phyloP scores from a whole-genome alignment of 2,113 vertebrate species.

The Hemiscyllium ocellatum region DNA sequence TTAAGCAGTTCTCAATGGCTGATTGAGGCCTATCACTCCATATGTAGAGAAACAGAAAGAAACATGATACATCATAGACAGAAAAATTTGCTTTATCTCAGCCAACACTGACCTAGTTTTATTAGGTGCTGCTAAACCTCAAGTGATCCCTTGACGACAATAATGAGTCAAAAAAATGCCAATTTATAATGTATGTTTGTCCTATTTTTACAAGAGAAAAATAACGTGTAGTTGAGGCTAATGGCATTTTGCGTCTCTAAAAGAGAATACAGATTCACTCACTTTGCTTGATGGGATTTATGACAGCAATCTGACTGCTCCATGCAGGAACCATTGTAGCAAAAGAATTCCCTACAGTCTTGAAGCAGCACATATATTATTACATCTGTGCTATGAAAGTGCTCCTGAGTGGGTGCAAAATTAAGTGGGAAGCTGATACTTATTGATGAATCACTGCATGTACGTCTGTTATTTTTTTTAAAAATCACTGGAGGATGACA shows the following conservation, averaged over 20 bases:
- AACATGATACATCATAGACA: not conserved
- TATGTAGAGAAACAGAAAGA: not conserved
- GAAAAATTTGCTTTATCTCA: not conserved
- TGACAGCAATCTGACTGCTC: not conserved
- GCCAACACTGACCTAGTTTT: not conserved
- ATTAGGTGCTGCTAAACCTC: not conserved
- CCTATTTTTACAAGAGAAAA: not conserved
- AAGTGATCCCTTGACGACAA: not conserved
- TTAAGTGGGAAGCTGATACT: not conserved
- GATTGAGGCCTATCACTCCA: not conserved
- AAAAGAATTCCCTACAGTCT: not conserved
- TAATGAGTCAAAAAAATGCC: not conserved
- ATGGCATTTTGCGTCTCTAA: not conserved
- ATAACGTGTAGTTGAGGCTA: not conserved
- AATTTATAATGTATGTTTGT: not conserved
- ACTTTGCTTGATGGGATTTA: not conserved
- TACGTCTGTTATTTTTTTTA: no score
- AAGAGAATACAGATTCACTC: not conserved
- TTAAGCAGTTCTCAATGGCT: not conserved
- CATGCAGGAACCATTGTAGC: not conserved
- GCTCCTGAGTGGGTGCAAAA: not conserved
- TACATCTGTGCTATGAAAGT: not conserved
- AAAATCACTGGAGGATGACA: not conserved
- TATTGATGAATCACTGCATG: no score
- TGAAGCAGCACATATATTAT: not conserved